These are phyloP conservation scores for Verasper variegatus DNA, from an alignment of 2,113 vertebrate species.

Conservation along the genomic window DNA sequence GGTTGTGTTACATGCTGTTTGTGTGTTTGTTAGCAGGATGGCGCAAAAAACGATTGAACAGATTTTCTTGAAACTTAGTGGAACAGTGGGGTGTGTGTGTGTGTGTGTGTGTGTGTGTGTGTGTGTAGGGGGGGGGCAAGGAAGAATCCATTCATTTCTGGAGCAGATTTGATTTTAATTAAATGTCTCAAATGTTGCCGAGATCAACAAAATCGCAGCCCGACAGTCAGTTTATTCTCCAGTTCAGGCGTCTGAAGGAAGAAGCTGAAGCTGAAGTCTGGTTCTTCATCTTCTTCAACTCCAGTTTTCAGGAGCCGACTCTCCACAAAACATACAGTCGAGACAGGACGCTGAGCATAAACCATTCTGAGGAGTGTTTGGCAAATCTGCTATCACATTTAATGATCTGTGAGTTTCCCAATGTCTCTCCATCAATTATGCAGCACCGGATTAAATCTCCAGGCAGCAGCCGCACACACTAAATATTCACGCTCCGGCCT, in stretches of 20 bases:
- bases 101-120: too few species aligned
- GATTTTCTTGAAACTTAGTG: too few species aligned
- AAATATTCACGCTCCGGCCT: slow-evolving; percentile 62
- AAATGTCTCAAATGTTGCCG: too few species aligned
- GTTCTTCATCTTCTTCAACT: slow-evolving; percentile 9
- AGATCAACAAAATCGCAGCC: not conserved
- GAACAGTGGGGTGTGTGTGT: too few species aligned
- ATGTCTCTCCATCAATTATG: slow-evolving; percentile 72
- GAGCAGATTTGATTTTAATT: too few species aligned
- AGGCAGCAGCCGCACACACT: slow-evolving; percentile 54
- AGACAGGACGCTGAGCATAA: slow-evolving; percentile 58
- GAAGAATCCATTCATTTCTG: too few species aligned
- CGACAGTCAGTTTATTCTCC: too few species aligned
- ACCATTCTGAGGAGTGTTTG: slow-evolving; percentile 69
- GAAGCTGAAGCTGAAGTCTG: not conserved
- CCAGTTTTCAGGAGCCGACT: slow-evolving; percentile 29
- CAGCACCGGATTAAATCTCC: slow-evolving; percentile 62
- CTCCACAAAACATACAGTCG: slow-evolving; percentile 18
- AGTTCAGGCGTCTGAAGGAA: not conserved
- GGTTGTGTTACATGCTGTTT: too few species aligned
- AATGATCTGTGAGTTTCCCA: slow-evolving; percentile 74
- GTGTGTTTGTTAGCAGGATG: too few species aligned
- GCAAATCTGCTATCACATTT: slow-evolving; percentile 68
- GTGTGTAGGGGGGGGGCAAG: too few species aligned
- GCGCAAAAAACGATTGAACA: too few species aligned